Evolutionary conservation across 2,888 invertebrate species (phyloP).

Genomic region (Shargacucullia verbasci): DNA sequence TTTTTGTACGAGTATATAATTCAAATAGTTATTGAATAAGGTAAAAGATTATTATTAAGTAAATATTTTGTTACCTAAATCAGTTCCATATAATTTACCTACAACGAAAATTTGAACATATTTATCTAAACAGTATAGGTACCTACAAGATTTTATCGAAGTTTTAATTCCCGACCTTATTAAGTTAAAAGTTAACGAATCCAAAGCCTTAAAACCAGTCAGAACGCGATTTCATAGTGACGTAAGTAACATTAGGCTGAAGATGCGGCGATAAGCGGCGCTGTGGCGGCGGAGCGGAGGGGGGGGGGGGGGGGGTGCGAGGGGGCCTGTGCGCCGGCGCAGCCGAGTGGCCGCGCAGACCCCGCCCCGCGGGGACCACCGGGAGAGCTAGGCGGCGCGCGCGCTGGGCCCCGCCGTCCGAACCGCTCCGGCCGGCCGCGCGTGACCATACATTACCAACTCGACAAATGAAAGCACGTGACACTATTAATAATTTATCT

Average conservation of each 20-base stretch:
- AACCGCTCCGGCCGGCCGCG: slow-evolving; percentile 48
- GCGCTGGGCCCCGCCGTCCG: slow-evolving; percentile 63
- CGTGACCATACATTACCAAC: slow-evolving; percentile 69
- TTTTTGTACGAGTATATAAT: slow-evolving; percentile 18
- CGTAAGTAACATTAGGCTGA: slow-evolving; percentile 83
- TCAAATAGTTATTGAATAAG: background rate
- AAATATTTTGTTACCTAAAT: background rate
- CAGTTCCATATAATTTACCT: too few species aligned
- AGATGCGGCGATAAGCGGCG: slow-evolving; percentile 84
- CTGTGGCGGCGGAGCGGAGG: slow-evolving; percentile 66
- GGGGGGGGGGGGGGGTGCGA: slow-evolving; percentile 67
- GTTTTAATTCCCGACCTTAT: slow-evolving; percentile 57
- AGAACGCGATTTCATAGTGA: slow-evolving; percentile 74
- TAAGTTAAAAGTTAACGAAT: slow-evolving; percentile 61
- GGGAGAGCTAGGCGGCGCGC: slow-evolving; percentile 87
- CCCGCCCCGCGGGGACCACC: slow-evolving; percentile 89
- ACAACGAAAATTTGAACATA: too few species aligned
- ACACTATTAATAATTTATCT: slow-evolving; percentile 74
- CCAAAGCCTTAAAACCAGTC: slow-evolving; percentile 62
- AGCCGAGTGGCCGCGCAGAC: slow-evolving; percentile 85
- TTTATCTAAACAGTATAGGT: slow-evolving; percentile 2
- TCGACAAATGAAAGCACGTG: slow-evolving; percentile 72
- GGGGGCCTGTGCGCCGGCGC: slow-evolving; percentile 73
- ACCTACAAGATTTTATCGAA: slow-evolving; percentile 39
- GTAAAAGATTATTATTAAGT: too few species aligned